Evolutionary conservation across 2,113 vertebrate species (phyloP).

Genomic region (Lampris incognitus): DNA sequence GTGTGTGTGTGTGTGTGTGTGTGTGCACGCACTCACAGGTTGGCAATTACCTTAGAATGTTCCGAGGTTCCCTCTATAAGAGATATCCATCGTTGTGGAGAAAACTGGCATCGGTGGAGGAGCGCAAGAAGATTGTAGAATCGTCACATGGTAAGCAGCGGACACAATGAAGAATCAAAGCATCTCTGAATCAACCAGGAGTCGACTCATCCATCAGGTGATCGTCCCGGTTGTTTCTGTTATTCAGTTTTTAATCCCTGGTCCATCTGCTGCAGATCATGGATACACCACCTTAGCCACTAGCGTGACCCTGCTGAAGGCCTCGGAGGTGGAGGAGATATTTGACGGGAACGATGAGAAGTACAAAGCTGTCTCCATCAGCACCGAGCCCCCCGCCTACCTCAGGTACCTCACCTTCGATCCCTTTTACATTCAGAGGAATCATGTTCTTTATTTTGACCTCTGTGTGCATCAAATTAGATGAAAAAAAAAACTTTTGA

Average conservation of each 20-base stretch:
- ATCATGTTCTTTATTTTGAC: no score
- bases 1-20: fast-evolving
- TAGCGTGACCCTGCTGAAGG: constrained; percentile 96
- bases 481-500: no score
- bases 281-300: constrained; percentile 96
- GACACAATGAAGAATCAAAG: not conserved
- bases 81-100: constrained; percentile 97
- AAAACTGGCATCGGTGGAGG: constrained; percentile 95
- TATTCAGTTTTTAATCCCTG: constrained; percentile 8
- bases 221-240: not conserved
- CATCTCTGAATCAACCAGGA: no score
- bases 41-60: constrained; percentile 99
- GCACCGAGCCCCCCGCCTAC: constrained; percentile 97
- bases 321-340: constrained; percentile 97
- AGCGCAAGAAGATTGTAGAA: constrained; percentile 98
- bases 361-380: constrained; percentile 98
- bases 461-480: no score
- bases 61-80: constrained; percentile 97
- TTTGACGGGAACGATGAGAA: constrained; percentile 99
- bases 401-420: constrained; percentile 86
- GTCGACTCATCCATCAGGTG: not conserved
- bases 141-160: constrained; percentile 92
- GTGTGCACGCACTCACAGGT: constrained; percentile 81
- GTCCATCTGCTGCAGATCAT: constrained; percentile 84
- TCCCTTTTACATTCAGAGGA: no score